Evolutionary conservation across 2,888 invertebrate species (phyloP), one percentile per base, ranked within the genome.

Genomic region (Dolichopus griseipennis): DNA sequence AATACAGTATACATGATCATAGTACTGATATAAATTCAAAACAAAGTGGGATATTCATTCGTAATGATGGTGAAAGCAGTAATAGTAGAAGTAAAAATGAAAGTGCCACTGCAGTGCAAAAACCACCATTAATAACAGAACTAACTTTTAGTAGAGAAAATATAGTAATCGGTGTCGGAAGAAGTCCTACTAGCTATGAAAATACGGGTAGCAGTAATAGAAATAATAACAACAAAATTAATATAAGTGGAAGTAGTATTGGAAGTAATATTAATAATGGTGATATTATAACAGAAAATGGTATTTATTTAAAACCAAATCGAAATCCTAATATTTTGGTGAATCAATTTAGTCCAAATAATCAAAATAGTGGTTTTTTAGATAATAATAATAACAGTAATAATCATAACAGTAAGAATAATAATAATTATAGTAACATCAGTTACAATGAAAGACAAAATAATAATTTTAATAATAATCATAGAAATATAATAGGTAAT

Each of bases 1-100:
- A 86, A 76, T 84, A 83, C 71, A 85, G 85, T 73, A 83, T 83
- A 71, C 84, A 85, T 73, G 75, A 76, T 72, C 75, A 75, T 65
- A 73, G 75, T 67, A 71, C 70, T 37, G 83, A 83, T 75, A 65
- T 61, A 65, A 75, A 76, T 64, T 18, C 2, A 18, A 9, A 18
- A 12, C 9, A 52, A 18, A 7, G 15, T 7, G 52, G 52, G 2
- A 18, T 3, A 52, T 72, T 70, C 21, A 69, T 65, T 27, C 69
- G 70, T 64, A 73, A 73, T 69, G 73, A 73, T 27, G 74, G 72
- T 67, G 74, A 72, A 22, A 70, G 68, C 62, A 64, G 71, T 18
- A 20, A 12, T 27, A 66, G n/a, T 66, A 18, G n/a, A 10, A 27
- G 3, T 4, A 22, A 9, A 18, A 33, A 34, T 66, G 18, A n/a